Evolutionary conservation across 1,140 invertebrate genomes (phyloP).

Genomic region (Drosophila repleta): DNA sequence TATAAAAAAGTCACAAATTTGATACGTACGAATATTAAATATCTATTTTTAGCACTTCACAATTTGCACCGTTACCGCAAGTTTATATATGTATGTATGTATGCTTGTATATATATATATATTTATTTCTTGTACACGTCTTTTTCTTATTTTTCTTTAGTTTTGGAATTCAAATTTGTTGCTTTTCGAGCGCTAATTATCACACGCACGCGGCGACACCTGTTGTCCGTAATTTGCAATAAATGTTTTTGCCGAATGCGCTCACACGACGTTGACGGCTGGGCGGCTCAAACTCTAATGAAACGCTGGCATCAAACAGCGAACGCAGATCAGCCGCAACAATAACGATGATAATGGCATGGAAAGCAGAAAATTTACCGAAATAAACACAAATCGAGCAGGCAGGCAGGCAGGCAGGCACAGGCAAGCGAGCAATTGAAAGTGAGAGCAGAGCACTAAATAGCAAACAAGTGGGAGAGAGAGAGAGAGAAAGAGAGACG

Average conservation of each 20-base stretch:
- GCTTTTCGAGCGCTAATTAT: slow-evolving; percentile 41
- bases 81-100: slow-evolving; percentile 19
- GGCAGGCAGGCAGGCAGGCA: slow-evolving; percentile 11
- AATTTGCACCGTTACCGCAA: slow-evolving; percentile 36
- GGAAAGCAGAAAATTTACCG: slow-evolving; percentile 40
- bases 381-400: slow-evolving; percentile 39
- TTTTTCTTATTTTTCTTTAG: background rate
- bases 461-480: slow-evolving; percentile 1
- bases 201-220: slow-evolving; percentile 47
- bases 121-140: background rate
- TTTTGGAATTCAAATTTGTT: slow-evolving; percentile 36
- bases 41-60: slow-evolving; percentile 49
- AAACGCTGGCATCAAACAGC: slow-evolving; percentile 46
- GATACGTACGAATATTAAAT: slow-evolving; percentile 45
- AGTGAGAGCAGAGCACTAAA: slow-evolving; percentile 56
- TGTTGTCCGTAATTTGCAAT: slow-evolving; percentile 23
- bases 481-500: slow-evolving; percentile 3
- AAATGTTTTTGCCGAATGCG: slow-evolving; percentile 37
- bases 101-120: background rate
- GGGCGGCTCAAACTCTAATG: slow-evolving; percentile 69
- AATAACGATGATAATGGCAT: slow-evolving; percentile 36
- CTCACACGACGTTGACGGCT: slow-evolving; percentile 51
- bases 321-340: slow-evolving; percentile 58
- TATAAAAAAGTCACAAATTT: slow-evolving; percentile 21
- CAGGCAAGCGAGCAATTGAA: slow-evolving; percentile 47